Evolutionary conservation across 2,888 invertebrate species (phyloP), one percentile per base, ranked within the genome.

Genomic region (Sipha maydis): DNA sequence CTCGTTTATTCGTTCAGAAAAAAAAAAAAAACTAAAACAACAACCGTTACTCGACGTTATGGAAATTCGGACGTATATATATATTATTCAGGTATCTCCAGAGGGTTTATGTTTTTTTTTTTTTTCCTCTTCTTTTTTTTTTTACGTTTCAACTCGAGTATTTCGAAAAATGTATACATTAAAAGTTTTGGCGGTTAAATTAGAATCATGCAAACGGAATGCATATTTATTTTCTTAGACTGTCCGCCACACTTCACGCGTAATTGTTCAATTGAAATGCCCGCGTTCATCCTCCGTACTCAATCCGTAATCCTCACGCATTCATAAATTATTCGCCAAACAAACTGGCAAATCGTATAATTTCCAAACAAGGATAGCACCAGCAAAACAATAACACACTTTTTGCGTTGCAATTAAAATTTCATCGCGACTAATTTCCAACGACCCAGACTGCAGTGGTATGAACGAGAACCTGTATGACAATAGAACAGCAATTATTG

Each of bases 11-110:
- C 48, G 75, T 76, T 84, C 28, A 21, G 25, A 14, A n/a, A 31
- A 41, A 76, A 31, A 28, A 38, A 77, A 41, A 25, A 9, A 25
- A 41, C n/a, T n/a, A n/a, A 25, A 28, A 48, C 48, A 48, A 67
- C 41, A 38, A 8, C 41, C 67, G 41, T 69, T 48, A n/a, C 25
- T 31, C 28, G 76, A 85, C 61, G 41, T 77, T 77, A 77, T 85
- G 75, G 75, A 84, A 76, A 75, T 17, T 25, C n/a, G 21, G 8
- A 9, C 71, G 17, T n/a, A 61, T 56, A 14, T 56, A 31, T 56
- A 67, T n/a, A 85, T 77, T 67, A 41, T 77, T 85, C 41, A 41
- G 31, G 67, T 61, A 76, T 61, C 11, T 31, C 69, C 14, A 11
- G 56, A 75, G 61, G 38, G 11, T 48, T 34, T 9, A 4, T n/a